Evolutionary conservation across 37 sponge, comb jelly and placozoan genomes (phyloP).

Genomic region (Sycon ciliatum): DNA sequence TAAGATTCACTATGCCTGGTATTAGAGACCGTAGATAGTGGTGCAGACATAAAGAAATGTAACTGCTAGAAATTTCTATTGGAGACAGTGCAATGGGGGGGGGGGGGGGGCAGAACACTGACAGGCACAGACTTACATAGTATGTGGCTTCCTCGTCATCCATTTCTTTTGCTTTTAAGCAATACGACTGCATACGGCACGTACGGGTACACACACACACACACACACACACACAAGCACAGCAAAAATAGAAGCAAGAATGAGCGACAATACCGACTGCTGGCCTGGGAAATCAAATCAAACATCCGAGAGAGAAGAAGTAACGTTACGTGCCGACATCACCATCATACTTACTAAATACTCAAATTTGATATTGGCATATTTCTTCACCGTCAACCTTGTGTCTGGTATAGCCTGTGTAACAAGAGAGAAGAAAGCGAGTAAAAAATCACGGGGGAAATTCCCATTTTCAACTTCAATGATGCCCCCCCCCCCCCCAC

Average conservation of each 20-base stretch:
- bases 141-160: conserved; percentile 86
- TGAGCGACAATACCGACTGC: no score
- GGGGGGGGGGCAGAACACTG: neutral
- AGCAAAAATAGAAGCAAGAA: no score
- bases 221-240: no score
- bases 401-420: conserved; percentile 83
- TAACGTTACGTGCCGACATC: no score
- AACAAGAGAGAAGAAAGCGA: neutral
- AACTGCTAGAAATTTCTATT: neutral
- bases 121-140: conserved; percentile 39
- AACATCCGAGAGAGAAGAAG: no score
- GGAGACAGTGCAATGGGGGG: neutral
- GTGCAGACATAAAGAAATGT: neutral
- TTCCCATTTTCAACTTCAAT: no score
- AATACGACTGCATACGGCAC: conserved; percentile 57
- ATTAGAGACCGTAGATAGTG: neutral
- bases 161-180: conserved; percentile 93
- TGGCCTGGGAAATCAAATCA: no score
- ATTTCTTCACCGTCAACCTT: conserved; percentile 83
- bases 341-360: conserved; percentile 63
- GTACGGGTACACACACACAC: no score
- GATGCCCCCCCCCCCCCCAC: no score
- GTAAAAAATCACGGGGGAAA: neutral
- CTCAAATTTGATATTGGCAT: conserved; percentile 86
- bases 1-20: no score